These are phyloP conservation scores for Neopipo cinnamomea DNA, from an alignment of 2,113 vertebrate species.

Conservation along the genomic window DNA sequence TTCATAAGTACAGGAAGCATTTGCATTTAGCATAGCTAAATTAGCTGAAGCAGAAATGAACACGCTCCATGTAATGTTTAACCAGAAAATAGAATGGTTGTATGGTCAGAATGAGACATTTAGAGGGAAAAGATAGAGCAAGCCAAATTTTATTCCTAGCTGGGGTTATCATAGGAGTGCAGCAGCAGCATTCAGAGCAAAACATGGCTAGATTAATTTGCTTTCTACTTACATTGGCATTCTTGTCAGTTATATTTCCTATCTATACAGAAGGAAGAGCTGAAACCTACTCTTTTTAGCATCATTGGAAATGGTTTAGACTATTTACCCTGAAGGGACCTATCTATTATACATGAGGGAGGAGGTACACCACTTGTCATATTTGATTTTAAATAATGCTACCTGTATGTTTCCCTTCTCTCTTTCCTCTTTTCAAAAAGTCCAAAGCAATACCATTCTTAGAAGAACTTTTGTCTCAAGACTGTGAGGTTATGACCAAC, in stretches of 20 bases:
- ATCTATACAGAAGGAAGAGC: not conserved
- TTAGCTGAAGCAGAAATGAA: slow-evolving; percentile 52
- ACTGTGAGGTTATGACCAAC: accelerated
- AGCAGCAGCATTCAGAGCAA: not conserved
- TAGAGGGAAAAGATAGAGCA: not conserved
- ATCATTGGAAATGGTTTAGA: not conserved
- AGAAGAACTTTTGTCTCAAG: not conserved
- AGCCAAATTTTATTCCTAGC: not conserved
- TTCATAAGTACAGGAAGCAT: slow-evolving; percentile 66
- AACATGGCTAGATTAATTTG: not conserved
- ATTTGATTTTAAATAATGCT: not conserved
- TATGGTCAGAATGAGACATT: slow-evolving; percentile 3
- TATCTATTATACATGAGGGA: not conserved
- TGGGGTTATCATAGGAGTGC: not conserved
- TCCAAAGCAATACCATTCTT: not conserved
- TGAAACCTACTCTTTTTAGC: not conserved
- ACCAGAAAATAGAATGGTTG: slow-evolving; percentile 35
- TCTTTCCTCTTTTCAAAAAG: not conserved
- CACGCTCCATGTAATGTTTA: slow-evolving; percentile 39
- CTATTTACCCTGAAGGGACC: not conserved
- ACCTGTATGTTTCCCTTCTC: not conserved
- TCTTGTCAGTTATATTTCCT: not conserved
- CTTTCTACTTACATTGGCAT: not conserved
- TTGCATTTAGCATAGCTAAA: slow-evolving; percentile 63
- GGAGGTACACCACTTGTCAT: not conserved